These are phyloP conservation scores for Tenrec ecaudatus DNA, from an alignment of 2,113 vertebrate species.

Conservation along the genomic window DNA sequence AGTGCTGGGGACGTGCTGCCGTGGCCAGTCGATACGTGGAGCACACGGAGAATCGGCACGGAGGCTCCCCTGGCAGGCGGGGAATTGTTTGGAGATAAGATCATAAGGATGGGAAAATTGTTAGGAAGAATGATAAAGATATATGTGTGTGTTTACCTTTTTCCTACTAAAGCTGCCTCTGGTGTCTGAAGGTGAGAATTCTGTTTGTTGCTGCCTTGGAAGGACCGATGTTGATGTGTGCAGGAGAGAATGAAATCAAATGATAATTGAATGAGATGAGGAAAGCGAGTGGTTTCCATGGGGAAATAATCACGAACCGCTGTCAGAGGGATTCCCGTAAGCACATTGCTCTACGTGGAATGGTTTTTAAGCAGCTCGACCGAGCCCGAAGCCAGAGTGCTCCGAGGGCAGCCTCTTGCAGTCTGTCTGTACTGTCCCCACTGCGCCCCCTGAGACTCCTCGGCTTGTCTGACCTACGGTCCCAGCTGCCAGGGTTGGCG, in stretches of 20 bases:
- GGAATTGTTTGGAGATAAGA: conserved; percentile 12
- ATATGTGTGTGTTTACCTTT: background rate
- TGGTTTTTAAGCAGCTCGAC: conserved; percentile 78
- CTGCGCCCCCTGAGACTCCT: background rate
- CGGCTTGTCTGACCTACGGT: background rate
- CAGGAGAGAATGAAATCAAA: conserved; percentile 55
- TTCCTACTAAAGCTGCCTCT: conserved; percentile 35
- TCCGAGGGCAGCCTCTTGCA: background rate
- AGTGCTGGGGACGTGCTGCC: background rate
- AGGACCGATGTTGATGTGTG: conserved; percentile 47
- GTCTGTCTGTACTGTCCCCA: background rate
- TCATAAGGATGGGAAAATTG: background rate
- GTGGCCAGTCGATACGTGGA: conserved; percentile 16
- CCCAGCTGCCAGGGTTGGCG: background rate
- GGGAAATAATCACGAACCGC: conserved; percentile 63
- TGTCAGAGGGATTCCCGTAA: conserved; percentile 67
- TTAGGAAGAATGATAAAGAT: conserved; percentile 13
- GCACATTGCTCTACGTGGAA: conserved; percentile 78
- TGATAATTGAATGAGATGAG: conserved; percentile 71
- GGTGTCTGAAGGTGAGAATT: conserved; percentile 67
- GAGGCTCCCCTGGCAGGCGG: background rate
- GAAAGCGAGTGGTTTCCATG: conserved; percentile 68
- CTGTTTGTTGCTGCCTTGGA: conserved; percentile 67
- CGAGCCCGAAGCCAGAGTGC: conserved; percentile 36
- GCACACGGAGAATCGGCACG: background rate